Evolutionary conservation across 2,113 vertebrate genomes (phyloP).

Genomic region (Raja brachyura): DNA sequence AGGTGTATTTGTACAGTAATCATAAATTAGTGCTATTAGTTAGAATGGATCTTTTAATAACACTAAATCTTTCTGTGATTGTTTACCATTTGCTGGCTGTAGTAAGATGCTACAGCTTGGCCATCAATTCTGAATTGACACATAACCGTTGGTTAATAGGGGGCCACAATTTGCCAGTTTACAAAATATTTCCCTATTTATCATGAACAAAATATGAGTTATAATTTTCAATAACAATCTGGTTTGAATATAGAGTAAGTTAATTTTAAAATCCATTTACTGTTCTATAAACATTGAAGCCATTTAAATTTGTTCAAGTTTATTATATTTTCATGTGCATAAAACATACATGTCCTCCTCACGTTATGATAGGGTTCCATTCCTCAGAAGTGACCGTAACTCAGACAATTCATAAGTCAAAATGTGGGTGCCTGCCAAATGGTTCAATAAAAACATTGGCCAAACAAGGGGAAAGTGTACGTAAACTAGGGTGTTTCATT

Average conservation of each 20-base stretch:
- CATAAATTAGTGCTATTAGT: not conserved
- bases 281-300: not conserved
- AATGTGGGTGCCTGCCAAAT: too few species aligned
- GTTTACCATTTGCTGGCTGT: not conserved
- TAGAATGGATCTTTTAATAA: not conserved
- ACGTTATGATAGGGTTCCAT: too few species aligned
- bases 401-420: too few species aligned
- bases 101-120: not conserved
- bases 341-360: too few species aligned
- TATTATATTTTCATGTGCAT: not conserved
- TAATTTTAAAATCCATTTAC: not conserved
- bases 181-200: not conserved
- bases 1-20: not conserved
- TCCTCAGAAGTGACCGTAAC: too few species aligned
- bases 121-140: not conserved
- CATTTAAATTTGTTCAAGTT: not conserved
- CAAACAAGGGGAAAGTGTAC: too few species aligned
- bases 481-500: too few species aligned
- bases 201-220: not conserved
- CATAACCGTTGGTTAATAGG: too few species aligned
- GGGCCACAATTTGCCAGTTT: not conserved
- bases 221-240: not conserved
- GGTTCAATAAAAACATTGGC: too few species aligned
- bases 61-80: not conserved
- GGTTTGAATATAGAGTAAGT: not conserved